Base-by-base conservation (phyloP, 2,113 vertebrate genomes). In the Manacus vitellinus region DNA sequence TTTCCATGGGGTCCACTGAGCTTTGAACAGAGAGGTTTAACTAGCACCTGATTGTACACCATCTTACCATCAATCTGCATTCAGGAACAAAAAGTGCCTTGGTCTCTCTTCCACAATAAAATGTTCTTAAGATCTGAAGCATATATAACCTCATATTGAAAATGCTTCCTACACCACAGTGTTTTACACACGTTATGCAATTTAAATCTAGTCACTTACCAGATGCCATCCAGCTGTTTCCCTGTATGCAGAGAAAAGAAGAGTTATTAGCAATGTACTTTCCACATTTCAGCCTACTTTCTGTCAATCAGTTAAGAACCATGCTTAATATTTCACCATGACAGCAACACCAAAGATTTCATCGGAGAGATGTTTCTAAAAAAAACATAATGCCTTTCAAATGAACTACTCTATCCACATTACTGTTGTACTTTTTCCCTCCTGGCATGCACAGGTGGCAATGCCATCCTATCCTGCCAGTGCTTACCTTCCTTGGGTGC, bases 181-280 rank as follows among this genome's bases (percentile, higher is more conserved):
- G 52, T 43, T 35, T 73, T 79, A 89, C 14, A 44, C 25, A 56
- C 55, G 39, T 80, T 62, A 93, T 71, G 44, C 54, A 93, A 71
- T 76, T 89, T 84, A 96, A 92, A 89, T 88, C 61, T 84, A 93
- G 54, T 77, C 88, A 98, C 99, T 99, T 97, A 99, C 99, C 99
- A 99, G 97, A 99, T 99, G 91, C 99, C 99, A 97, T 99, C 99
- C 79, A 99, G 98, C 79, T 99, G 99, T 97, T 99, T 99, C 79
- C 99, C 99, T 99, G 98, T 89, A 66, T 97, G 76, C 72, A 98
- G 82, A 96, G 89, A 96, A 96, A 95, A 94, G 93, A 96, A 97
- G 41, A 90, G 46, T 79, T 84, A 91, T 95, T 89, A 96, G 76
- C 68, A 92, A 82, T 1, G 3, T 68, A 86, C 61, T 59, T 84